phyloP scores from a whole-genome alignment of 2,113 vertebrate genomes.

The Mesoclemmys tuberculata region DNA sequence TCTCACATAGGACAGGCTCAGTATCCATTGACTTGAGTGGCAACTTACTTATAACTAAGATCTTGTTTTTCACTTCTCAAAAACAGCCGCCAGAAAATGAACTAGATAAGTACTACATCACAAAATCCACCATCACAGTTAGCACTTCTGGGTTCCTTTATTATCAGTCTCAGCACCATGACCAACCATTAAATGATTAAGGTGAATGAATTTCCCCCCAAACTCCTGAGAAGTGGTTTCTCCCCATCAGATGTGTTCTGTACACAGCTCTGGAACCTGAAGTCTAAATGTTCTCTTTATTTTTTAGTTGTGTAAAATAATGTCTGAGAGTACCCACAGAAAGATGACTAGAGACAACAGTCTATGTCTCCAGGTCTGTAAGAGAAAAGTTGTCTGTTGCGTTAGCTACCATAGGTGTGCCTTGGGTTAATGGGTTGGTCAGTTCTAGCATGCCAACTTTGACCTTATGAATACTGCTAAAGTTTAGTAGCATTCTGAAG shows the following conservation, averaged over 20 bases:
- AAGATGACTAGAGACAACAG: background rate
- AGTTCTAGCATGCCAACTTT: background rate
- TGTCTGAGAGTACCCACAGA: background rate
- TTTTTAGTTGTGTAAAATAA: background rate
- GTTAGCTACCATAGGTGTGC: background rate
- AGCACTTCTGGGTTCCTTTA: background rate
- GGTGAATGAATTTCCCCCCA: background rate
- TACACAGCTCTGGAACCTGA: background rate
- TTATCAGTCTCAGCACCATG: background rate
- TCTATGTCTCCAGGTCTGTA: background rate
- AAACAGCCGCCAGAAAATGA: background rate
- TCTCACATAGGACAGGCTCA: background rate
- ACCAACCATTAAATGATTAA: background rate
- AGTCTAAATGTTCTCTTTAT: background rate
- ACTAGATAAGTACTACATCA: background rate
- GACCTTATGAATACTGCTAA: slow-evolving; percentile 39
- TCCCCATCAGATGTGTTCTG: rapidly evolving
- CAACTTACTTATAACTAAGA: background rate
- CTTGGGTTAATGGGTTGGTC: background rate
- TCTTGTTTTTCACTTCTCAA: background rate
- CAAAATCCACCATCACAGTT: background rate
- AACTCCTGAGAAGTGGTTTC: background rate
- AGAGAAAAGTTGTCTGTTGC: background rate
- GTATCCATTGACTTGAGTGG: background rate
- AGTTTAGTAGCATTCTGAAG: slow-evolving; percentile 32